Evolutionary conservation across 1,140 invertebrate species (phyloP), one percentile per base, ranked within the genome.

Genomic region (Lordiphosa stackelbergi): DNA sequence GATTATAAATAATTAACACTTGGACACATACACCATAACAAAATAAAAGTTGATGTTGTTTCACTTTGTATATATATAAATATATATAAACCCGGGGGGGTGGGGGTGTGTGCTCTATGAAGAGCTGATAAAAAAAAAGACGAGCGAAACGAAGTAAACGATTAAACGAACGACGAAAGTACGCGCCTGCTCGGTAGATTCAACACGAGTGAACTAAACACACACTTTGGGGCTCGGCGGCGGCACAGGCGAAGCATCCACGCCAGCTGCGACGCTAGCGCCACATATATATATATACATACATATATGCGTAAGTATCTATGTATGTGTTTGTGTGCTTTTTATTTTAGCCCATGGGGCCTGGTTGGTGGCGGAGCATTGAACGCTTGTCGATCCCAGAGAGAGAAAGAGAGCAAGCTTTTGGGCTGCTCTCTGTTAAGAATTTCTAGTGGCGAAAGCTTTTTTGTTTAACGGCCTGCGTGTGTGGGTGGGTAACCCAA

Each of bases 111-210:
- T 24, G 22, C 22, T 24, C 22, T 24, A 24, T 24, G 22, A 3
- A 24, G 22, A 24, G 22, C 36, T 63, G 61, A 55, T 65, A 54
- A 62, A 62, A 53, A 13, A 42, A 22, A 46, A 48, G 48, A 47
- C 52, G 40, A 64, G 71, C 60, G 55, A 38, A 48, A 68, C 56
- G 53, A 64, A 72, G 49, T 53, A 55, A 51, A 65, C 70, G 55
- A 65, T 57, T 42, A 64, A 47, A 19, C 19, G 3, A 57, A 55
- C 65, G 69, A 58, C 70, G 48, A 79, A 78, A 79, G 72, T 66
- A 81, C 70, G 69, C 77, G 75, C 56, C 68, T 75, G 75, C 73
- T 83, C 77, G 71, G 73, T 81, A 73, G 75, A 81, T 83, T 75
- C 68, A 75, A 81, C 72, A 68, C 77, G 75, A 81, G 68, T 81